Conservation (phyloP, 2,888 invertebrate genomes). For the Apamea epomidion region DNA sequence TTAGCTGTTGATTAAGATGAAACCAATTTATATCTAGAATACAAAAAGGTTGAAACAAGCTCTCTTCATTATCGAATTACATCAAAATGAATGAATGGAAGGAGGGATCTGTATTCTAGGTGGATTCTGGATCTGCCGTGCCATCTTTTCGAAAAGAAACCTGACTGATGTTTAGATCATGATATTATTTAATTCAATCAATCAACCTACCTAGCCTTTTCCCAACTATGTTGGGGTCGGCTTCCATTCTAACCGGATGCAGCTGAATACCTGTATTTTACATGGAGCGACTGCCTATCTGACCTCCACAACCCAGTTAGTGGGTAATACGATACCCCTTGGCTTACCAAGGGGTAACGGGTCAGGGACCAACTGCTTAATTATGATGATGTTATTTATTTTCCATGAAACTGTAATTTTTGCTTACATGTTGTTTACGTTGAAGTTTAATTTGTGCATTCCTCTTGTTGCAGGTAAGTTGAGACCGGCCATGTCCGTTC, state of each 20-base stretch:
- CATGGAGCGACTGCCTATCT: no score
- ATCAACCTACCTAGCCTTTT: no score
- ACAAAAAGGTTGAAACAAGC: neutral
- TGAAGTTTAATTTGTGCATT: slow-evolving; percentile 72
- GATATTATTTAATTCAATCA: neutral
- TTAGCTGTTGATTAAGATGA: neutral
- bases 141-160: neutral
- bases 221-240: no score
- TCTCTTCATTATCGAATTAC: neutral
- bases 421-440: slow-evolving; percentile 20
- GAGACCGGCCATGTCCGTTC: slow-evolving; percentile 31
- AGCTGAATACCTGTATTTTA: no score
- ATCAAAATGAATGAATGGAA: neutral
- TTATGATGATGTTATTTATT: neutral
- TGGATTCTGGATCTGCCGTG: neutral
- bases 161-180: neutral
- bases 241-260: no score
- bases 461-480: slow-evolving; percentile 79
- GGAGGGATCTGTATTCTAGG: neutral
- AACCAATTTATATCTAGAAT: slow-evolving; percentile 1
- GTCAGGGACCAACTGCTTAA: no score
- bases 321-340: no score
- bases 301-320: no score
- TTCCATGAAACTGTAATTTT: neutral
- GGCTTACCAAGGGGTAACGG: no score